Base-by-base conservation (phyloP, 2,888 invertebrate species). In the Stenotaenia linearis region DNA sequence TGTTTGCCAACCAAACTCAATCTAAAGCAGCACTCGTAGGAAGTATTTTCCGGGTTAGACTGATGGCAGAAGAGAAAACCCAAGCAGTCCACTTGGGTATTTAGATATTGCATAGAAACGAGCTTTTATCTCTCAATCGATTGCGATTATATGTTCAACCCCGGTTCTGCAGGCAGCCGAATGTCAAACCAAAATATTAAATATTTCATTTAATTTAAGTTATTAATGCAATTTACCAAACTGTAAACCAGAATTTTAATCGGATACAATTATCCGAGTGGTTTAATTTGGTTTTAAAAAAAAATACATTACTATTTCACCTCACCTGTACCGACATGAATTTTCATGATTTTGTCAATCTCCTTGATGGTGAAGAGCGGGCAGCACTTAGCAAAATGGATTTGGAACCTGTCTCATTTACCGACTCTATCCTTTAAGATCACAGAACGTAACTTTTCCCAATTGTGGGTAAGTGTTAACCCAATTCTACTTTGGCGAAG, bases 281-380 rank as follows among this genome's bases (percentile, higher is more conserved):
- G 45, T 45, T 45, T 45, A 28, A 61, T 61, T 61, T 61, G 25
- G 61, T n/a, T n/a, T n/a, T n/a, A 61, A 61, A 61, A 61, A 40
- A 45, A 45, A n/a, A 45, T 45, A 45, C 45, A 45, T 45, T 45
- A 45, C 28, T 61, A 61, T 61, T 61, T 15, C 25, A 23, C 25
- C 45, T 45, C 12, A 45, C 45, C 61, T 61, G 23, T 28, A 10
- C 61, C 61, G 25, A 25, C 61, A 61, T 61, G 61, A 61, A 61
- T 61, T 61, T 61, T 61, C 61, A 61, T 61, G 61, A 61, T 61
- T 61, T 61, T 28, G 45, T 25, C 61, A 61, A 28, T 61, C 61
- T 23, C 25, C 12, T 9, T 61, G 23, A 28, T 61, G 61, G 61
- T 61, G 23, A 61, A 61, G 61, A 61, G 61, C 61, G 9, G 23